Evolutionary conservation across 2,797 vertebrate species (phyloP), one percentile per base, ranked within the genome.

Genomic region (Danionella dracula): DNA sequence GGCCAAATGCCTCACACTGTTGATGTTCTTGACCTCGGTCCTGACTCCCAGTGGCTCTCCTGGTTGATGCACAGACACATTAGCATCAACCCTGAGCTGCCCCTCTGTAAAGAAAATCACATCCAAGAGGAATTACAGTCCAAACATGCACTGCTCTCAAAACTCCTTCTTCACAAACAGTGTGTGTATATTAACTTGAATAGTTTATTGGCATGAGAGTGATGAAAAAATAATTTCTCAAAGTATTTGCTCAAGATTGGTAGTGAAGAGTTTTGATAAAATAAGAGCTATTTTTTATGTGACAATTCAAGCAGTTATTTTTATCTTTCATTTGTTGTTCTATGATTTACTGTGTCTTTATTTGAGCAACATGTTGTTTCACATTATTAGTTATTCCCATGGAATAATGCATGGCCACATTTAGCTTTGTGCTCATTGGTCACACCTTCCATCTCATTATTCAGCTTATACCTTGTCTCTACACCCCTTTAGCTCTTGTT

Each of bases 11-110:
- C 93, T 86, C 49, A 90, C 51, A 29, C 97, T 99, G 83, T 98
- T 99, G 84, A 99, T 94, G 83, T 99, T 99, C 88, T 99, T 99
- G 76, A 99, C 93, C 86, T 99, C 97, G 0, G 97, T 92, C 75
- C 96, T 91, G 78, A 92, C 41, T 9, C 97, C 96, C 11, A 94
- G 86, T 0, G 89, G 89, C 41, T 97, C 90, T 34, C 93, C 96
- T 0, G 92, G 91, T 56, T 42, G 85, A 86, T 96, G 95, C 19
- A 99, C 93, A 0, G 97, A 99, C 79, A 99, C 79, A 8, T 99
- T 99, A 79, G 97, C 97, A 49, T 99, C 97, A 32, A 99, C 96
- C 85, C 97, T 91, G 79, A 99, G 79, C 77, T 99, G 95, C 37
- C 96, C 97, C 88, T 97, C 97, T 99, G 79, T 20, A 5, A 46